phyloP scores from a whole-genome alignment of 2,888 invertebrate species.

The Acheta domesticus region DNA sequence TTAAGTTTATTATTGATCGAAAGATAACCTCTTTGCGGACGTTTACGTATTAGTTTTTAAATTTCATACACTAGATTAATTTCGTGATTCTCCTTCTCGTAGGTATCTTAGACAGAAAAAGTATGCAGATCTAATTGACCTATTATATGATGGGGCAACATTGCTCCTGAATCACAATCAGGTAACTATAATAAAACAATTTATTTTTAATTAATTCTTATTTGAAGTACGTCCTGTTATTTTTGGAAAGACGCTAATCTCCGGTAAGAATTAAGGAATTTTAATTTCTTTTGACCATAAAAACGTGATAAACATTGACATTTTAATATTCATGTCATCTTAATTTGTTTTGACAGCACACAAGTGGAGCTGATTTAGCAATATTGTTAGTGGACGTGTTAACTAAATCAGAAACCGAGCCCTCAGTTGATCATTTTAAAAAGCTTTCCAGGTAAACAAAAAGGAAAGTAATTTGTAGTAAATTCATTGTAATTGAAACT shows the following conservation, averaged over 20 bases:
- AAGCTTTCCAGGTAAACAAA: constrained; percentile 56
- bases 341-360: constrained; percentile 53
- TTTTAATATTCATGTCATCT: too few species aligned
- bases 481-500: constrained; percentile 25
- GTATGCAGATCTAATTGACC: constrained; percentile 73
- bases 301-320: too few species aligned
- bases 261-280: too few species aligned
- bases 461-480: too few species aligned
- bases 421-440: constrained; percentile 66
- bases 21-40: not conserved
- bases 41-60: too few species aligned
- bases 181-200: constrained; percentile 45
- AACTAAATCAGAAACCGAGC: constrained; percentile 60
- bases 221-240: too few species aligned
- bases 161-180: constrained; percentile 73
- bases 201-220: not conserved
- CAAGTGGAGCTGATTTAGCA: constrained; percentile 84
- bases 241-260: too few species aligned
- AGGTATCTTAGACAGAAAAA: constrained; percentile 81
- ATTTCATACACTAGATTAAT: not conserved
- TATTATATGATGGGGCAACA: constrained; percentile 75
- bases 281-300: too few species aligned
- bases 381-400: constrained; percentile 79
- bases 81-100: constrained; percentile 43
- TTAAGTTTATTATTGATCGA: too few species aligned